phyloP scores from a whole-genome alignment of 2,888 invertebrate species.

The Macrosiphum euphorbiae region DNA sequence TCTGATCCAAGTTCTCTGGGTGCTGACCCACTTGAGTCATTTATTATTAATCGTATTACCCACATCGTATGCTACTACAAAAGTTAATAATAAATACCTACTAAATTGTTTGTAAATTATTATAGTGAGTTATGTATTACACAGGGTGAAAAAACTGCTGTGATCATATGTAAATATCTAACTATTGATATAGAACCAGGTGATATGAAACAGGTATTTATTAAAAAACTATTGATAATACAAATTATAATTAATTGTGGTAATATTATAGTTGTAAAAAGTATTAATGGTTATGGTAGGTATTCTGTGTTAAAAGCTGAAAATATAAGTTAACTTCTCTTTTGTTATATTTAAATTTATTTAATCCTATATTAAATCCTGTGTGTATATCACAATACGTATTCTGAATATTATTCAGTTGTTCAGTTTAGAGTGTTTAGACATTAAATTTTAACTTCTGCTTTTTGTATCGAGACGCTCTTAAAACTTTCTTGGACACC shows the following conservation, averaged over 20 bases:
- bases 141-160: slow-evolving; percentile 66
- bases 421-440: too few species aligned
- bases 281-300: background rate
- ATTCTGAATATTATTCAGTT: too few species aligned
- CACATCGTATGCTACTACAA: slow-evolving; percentile 61
- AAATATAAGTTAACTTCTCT: background rate
- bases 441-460: too few species aligned
- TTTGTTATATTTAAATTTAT: background rate
- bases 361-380: background rate
- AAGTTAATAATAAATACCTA: slow-evolving; percentile 48
- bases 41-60: slow-evolving; percentile 66
- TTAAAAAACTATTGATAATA: background rate
- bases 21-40: slow-evolving; percentile 66
- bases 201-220: slow-evolving; percentile 66
- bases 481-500: too few species aligned
- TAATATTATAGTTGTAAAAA: background rate
- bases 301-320: background rate
- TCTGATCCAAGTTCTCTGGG: slow-evolving; percentile 66
- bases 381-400: too few species aligned
- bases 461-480: too few species aligned
- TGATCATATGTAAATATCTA: slow-evolving; percentile 66
- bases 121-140: background rate
- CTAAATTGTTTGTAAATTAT: background rate
- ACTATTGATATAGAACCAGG: slow-evolving; percentile 62
- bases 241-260: background rate